Percentiles rank a stretch among this genome's conserved stretches.
phyloP scores from a whole-genome alignment of 1,140 invertebrate genomes.

The Drosophila mojavensis region DNA sequence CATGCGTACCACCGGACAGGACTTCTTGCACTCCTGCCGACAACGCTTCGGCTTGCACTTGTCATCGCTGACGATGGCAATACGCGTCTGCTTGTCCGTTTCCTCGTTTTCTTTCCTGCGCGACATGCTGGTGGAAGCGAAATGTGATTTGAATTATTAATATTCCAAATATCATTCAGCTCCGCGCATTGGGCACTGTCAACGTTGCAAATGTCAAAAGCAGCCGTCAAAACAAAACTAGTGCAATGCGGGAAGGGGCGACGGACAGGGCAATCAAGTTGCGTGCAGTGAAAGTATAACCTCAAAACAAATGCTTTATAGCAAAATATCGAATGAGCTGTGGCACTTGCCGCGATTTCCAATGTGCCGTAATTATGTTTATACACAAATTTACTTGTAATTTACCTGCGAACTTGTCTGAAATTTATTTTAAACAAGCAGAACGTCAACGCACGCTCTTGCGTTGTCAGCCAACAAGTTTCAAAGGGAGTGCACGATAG shows the following conservation, averaged over 20 bases:
- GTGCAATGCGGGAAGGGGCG: conserved; percentile 41
- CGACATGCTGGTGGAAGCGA: conserved; percentile 87
- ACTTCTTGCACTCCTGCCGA: conserved; percentile 99
- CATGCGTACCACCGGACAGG: conserved; percentile 99
- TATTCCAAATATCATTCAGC: conserved; percentile 11
- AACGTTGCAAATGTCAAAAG: conserved; percentile 69
- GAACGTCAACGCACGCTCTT: conserved; percentile 76
- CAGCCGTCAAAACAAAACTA: conserved; percentile 72
- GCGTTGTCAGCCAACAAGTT: conserved; percentile 81
- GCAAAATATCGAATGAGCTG: conserved; percentile 10
- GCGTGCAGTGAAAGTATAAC: conserved; percentile 76
- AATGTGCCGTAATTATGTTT: background rate
- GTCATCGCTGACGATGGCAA: conserved; percentile 99
- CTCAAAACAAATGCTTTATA: conserved; percentile 61
- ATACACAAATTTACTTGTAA: conserved; percentile 5
- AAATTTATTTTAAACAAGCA: conserved; percentile 77
- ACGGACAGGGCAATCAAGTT: conserved; percentile 22
- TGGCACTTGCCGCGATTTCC: background rate
- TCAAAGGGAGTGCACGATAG: conserved; percentile 69
- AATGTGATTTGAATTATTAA: conserved; percentile 17
- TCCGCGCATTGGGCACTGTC: conserved; percentile 47
- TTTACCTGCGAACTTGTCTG: conserved; percentile 73
- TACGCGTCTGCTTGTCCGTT: conserved; percentile 96
- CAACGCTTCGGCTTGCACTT: conserved; percentile 99
- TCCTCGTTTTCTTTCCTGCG: conserved; percentile 91